Evolutionary conservation across 2,888 invertebrate genomes (phyloP).

Genomic region (Listrodromus nycthemerus): DNA sequence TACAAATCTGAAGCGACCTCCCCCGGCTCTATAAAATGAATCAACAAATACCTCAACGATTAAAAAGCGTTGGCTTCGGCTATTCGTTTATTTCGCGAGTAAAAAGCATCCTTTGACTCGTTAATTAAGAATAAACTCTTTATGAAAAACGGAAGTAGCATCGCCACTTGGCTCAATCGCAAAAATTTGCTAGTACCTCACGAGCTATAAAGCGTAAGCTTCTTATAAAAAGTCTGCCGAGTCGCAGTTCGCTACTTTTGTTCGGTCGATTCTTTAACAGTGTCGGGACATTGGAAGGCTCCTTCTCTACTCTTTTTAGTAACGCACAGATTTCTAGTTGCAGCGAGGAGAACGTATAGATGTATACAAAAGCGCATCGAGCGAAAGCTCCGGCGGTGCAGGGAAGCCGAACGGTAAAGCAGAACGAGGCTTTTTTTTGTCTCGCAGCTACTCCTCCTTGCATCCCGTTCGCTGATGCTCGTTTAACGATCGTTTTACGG

Average conservation of each 20-base stretch:
- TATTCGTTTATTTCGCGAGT: neutral
- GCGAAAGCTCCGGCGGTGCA: slow-evolving; percentile 43
- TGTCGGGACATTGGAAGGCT: slow-evolving; percentile 30
- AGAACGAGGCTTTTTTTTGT: slow-evolving; percentile 22
- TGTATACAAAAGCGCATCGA: slow-evolving; percentile 41
- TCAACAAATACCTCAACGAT: neutral
- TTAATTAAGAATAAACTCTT: neutral
- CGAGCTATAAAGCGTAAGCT: neutral
- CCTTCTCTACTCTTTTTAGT: slow-evolving; percentile 23
- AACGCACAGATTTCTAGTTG: slow-evolving; percentile 36
- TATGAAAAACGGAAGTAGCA: slow-evolving; percentile 5
- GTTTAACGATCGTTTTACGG: slow-evolving; percentile 61
- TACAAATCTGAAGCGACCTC: neutral
- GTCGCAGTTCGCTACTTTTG: slow-evolving; percentile 37
- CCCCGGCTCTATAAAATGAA: neutral
- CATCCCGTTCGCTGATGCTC: slow-evolving; percentile 58
- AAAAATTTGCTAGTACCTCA: neutral
- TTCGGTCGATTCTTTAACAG: slow-evolving; percentile 51
- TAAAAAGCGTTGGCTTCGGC: neutral
- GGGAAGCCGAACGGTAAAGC: slow-evolving; percentile 15
- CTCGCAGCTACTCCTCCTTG: slow-evolving; percentile 47
- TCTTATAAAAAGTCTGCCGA: slow-evolving; percentile 17
- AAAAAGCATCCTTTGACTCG: neutral
- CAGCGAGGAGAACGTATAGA: slow-evolving; percentile 11
- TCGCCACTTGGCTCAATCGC: neutral